Conservation (phyloP, 2,113 vertebrate genomes). For the Siniperca knerii region DNA sequence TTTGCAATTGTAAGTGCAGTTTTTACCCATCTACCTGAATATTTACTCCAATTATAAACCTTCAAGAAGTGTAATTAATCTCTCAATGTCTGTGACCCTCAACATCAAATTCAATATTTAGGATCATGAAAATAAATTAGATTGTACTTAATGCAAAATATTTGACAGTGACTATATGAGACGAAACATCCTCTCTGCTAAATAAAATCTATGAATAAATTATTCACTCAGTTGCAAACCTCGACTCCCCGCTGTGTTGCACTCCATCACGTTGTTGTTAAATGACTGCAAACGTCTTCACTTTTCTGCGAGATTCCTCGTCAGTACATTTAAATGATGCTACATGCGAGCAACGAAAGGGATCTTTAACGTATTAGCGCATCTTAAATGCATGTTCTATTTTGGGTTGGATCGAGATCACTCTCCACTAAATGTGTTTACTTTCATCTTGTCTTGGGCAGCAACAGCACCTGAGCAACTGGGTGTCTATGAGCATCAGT, state of each 20-base stretch:
- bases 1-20: background rate
- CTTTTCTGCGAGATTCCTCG: constrained; percentile 1
- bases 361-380: background rate
- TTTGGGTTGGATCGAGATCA: background rate
- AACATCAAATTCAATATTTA: background rate
- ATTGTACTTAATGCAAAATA: background rate
- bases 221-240: constrained; percentile 65
- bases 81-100: background rate
- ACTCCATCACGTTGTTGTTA: constrained; percentile 34
- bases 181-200: constrained; percentile 49
- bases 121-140: background rate
- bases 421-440: constrained; percentile 13
- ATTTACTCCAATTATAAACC: background rate
- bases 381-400: constrained; percentile 2
- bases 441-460: constrained; percentile 44
- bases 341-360: background rate
- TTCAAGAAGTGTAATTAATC: background rate
- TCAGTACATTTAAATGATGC: constrained; percentile 4
- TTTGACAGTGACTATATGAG: constrained; percentile 9
- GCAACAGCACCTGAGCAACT: constrained; percentile 67
- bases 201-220: constrained; percentile 70
- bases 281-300: constrained; percentile 39
- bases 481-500: constrained; percentile 36
- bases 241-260: constrained; percentile 36
- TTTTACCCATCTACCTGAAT: background rate